These are phyloP conservation scores for Diadromus collaris DNA, from an alignment of 2,888 invertebrate genomes.

Conservation along the genomic window DNA sequence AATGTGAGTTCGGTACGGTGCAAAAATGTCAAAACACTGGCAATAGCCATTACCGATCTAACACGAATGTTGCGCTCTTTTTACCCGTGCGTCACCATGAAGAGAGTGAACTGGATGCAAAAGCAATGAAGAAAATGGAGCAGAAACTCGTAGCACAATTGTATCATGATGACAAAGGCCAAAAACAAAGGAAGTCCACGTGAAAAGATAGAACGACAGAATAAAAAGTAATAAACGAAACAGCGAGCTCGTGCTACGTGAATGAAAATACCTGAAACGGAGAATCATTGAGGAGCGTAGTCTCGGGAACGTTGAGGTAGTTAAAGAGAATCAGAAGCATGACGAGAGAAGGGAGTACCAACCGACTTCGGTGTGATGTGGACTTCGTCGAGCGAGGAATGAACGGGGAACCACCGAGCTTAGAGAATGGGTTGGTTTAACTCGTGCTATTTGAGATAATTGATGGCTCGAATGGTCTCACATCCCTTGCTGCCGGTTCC, in stretches of 20 bases:
- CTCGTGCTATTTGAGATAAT: conserved; percentile 76
- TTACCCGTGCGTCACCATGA: background rate
- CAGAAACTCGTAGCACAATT: background rate
- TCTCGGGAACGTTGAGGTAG: background rate
- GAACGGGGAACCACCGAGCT: conserved; percentile 62
- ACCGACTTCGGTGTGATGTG: conserved; percentile 26
- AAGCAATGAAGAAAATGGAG: background rate
- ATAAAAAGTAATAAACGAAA: background rate
- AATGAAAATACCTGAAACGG: conserved; percentile 1
- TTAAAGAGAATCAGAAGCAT: conserved; percentile 16
- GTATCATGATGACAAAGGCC: background rate
- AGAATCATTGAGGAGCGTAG: conserved; percentile 16
- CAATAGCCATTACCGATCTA: background rate
- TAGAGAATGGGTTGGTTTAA: conserved; percentile 73
- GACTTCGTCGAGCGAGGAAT: conserved; percentile 26
- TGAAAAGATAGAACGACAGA: background rate
- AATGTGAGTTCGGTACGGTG: background rate
- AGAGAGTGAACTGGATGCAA: background rate
- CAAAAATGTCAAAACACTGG: background rate
- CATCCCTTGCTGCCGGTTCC: conserved; percentile 58
- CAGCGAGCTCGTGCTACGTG: conserved; percentile 3
- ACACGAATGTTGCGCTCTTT: background rate
- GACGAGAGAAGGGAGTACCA: conserved; percentile 16
- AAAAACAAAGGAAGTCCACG: background rate
- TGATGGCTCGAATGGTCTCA: conserved; percentile 72